Base-by-base conservation (phyloP, 2,113 vertebrate species). In the Grammomys dolichurus region DNA sequence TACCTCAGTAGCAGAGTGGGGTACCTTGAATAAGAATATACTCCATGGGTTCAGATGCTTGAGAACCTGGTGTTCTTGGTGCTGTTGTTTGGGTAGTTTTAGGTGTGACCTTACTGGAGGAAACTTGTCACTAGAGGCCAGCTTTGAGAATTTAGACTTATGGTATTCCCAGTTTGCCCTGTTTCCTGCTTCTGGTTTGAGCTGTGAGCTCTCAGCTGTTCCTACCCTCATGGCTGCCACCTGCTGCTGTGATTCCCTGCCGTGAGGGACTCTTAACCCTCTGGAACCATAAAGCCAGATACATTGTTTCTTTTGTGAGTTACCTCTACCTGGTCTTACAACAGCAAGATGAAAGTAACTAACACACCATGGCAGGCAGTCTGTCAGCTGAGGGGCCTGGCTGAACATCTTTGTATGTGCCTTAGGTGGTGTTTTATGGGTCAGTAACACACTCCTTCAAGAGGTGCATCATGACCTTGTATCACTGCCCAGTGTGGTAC, bases 391-490 rank as follows among this genome's bases (percentile, higher is more conserved):
- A 76, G 54, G 19, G 22, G 43, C 31, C 89, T 70, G 60, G 0
- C 1, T 4, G 46, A 48, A 0, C 0, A 46, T 51, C 84, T 87
- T 75, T 28, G 22, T 12, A 40, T 28, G 70, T 24, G 22, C 3
- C 2, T 7, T 1, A 22, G 36, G 40, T 65, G 36, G 54, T 0
- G 13, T 36, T 89, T 75, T 31, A 2, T 0, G 1, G 43, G 56
- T n/a, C 31, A 69, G 12, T 24, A 72, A 26, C 19, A 69, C 9
- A 70, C 7, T 16, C 31, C 56, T 1, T 7, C 4, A 4, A 90
- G 60, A 82, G 81, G 75, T 5, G 67, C 2, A 17, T 9, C 11
- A 0, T 63, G 65, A 46, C 33, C 90, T 85, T 40, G 12, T 1
- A 36, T 33, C 24, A 76, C 8, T 56, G 22, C 0, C 16, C 40